Conservation (phyloP, 2,797 vertebrate species). For the Alfaro cultratus region DNA sequence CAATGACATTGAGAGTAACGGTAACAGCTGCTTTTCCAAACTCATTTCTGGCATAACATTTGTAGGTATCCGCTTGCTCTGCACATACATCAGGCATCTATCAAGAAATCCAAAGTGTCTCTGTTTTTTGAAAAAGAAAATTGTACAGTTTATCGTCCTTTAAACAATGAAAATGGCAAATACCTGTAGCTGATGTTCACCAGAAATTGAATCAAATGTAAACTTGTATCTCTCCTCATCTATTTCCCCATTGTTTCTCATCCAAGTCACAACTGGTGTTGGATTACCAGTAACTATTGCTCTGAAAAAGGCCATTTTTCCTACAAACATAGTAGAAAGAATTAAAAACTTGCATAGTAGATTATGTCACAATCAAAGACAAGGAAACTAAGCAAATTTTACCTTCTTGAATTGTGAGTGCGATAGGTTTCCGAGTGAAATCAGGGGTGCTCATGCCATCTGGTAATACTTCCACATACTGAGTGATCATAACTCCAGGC, state of each 20-base stretch:
- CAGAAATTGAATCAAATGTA: slow-evolving; percentile 46
- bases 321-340: slow-evolving; percentile 59
- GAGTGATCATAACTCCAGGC: slow-evolving; percentile 87
- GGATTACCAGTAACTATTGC: slow-evolving; percentile 86
- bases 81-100: slow-evolving; percentile 82
- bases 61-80: slow-evolving; percentile 86
- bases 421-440: slow-evolving; percentile 89
- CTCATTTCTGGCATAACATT: slow-evolving; percentile 84
- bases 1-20: slow-evolving; percentile 86
- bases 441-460: slow-evolving; percentile 85
- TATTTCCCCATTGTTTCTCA: slow-evolving; percentile 73
- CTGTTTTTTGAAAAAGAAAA: slow-evolving; percentile 7
- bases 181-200: slow-evolving; percentile 87
- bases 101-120: slow-evolving; percentile 25
- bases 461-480: slow-evolving; percentile 86
- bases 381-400: neutral
- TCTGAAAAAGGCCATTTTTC: slow-evolving; percentile 88
- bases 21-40: slow-evolving; percentile 87
- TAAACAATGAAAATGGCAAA: neutral
- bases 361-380: neutral
- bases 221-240: slow-evolving; percentile 74
- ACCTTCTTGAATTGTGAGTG: slow-evolving; percentile 90
- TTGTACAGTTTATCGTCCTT: neutral
- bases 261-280: slow-evolving; percentile 83
- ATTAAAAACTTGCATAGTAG: neutral